Base-by-base conservation (phyloP, 2,797 vertebrate species). In the Macropus fuliginosus region DNA sequence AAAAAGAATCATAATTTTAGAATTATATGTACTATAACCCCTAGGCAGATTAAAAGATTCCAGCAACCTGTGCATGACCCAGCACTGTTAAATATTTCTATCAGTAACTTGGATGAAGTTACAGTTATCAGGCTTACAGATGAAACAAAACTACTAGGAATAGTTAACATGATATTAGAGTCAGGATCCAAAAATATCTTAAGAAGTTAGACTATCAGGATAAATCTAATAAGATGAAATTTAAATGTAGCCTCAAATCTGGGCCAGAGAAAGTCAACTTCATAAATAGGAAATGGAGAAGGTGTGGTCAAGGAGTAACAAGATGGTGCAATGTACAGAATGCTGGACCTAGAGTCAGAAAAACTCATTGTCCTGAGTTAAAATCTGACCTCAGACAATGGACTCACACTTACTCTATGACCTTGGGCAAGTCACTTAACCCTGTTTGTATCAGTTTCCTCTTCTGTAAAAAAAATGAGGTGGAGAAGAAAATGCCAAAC, bases 1-100 rank as follows among this genome's bases (percentile, higher is more conserved):
- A 87, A 46, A 87, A 87, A 50, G 74, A 87, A 87, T 87, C 74
- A 87, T 87, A 87, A 87, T 28, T 87, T 87, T 87, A 87, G 74
- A 87, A 50, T 87, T 87, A 87, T 87, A 87, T 87, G 74, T 87
- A 28, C 21, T 87, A 87, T 27, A 87, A 50, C 40, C 40, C 74
- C 40, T 87, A 87, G 40, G 40, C 40, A 87, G 40, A 87, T 24
- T 87, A 87, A 87, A 87, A 28, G 40, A 87, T 87, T 87, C 40
- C 74, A 87, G 40, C 40, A 10, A 81, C 46, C 40, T 10, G 40
- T 11, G 8, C 74, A 81, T 87, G 74, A 87, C 74, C 74, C 9
- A 87, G 40, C 0, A 4, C 18, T 46, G n/a, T 81, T 81, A 81
- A 81, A 81, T 81, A 46, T 81, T 81, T 81, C 66, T 81, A 24